Conservation (phyloP, 1,140 invertebrate species). For the Drosophila murphyi region DNA sequence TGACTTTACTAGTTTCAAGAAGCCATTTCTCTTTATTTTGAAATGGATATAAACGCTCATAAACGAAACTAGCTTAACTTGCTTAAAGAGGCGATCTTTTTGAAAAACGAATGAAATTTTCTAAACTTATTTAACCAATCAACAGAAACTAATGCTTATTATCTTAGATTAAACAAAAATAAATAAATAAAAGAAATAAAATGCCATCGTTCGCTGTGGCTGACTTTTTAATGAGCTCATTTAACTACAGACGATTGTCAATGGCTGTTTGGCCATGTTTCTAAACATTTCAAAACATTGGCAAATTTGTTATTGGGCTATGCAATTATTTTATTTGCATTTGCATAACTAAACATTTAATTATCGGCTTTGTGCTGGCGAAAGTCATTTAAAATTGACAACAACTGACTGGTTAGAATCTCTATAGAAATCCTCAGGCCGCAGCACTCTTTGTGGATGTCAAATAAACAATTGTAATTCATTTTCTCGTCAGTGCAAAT, state of each 20-base stretch:
- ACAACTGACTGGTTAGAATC: constrained; percentile 33
- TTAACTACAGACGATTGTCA: neutral
- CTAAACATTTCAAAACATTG: constrained; percentile 5
- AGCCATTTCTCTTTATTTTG: neutral
- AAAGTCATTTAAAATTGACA: constrained; percentile 72
- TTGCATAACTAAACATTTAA: constrained; percentile 70
- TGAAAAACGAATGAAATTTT: no score
- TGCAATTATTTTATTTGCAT: constrained; percentile 41
- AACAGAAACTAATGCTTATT: no score
- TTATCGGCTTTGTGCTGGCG: constrained; percentile 56
- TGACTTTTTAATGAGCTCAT: constrained; percentile 5
- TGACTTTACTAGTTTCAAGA: neutral
- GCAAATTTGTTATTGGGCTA: constrained; percentile 33
- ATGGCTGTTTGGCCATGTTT: constrained; percentile 4
- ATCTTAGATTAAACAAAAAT: no score
- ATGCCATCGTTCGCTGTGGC: neutral
- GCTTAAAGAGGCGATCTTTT: no score
- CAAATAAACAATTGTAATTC: constrained; percentile 66
- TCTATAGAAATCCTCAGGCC: neutral
- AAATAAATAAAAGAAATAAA: neutral
- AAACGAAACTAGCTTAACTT: no score
- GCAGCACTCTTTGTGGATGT: neutral
- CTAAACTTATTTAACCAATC: no score
- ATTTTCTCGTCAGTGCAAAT: constrained; percentile 65
- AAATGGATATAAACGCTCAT: no score